phyloP scores from a whole-genome alignment of 2,888 invertebrate species.

The Deroplatys truncata region DNA sequence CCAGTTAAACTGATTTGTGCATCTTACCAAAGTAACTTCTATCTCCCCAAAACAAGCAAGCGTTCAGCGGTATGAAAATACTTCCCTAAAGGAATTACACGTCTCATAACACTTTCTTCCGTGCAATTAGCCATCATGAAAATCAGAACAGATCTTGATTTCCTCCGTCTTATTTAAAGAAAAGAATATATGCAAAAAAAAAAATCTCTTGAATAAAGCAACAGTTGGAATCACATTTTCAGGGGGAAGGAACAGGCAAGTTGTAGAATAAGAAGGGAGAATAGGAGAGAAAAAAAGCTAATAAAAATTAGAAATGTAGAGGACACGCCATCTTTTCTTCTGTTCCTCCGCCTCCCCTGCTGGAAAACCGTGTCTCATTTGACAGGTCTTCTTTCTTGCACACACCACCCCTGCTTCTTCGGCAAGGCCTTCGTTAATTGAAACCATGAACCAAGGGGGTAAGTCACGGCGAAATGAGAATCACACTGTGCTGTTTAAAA shows the following conservation, averaged over 20 bases:
- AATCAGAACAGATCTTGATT: neutral
- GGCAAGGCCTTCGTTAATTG: slow-evolving; percentile 8
- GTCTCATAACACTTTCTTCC: neutral
- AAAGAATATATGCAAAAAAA: neutral
- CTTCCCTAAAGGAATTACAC: neutral
- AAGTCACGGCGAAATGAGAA: neutral
- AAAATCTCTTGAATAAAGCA: slow-evolving; percentile 7
- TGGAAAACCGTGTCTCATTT: slow-evolving; percentile 21
- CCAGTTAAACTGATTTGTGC: neutral
- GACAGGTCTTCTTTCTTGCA: slow-evolving; percentile 19
- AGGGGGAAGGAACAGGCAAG: neutral
- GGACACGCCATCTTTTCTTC: neutral
- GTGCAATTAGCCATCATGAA: slow-evolving; percentile 4
- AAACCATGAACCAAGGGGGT: neutral
- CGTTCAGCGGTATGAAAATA: neutral
- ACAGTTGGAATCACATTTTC: slow-evolving; percentile 22
- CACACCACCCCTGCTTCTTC: neutral
- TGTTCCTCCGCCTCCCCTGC: neutral
- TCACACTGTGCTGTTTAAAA: neutral
- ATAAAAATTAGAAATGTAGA: slow-evolving; percentile 20
- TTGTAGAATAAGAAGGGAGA: neutral
- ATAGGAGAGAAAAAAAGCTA: neutral
- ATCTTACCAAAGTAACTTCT: neutral
- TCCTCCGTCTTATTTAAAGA: neutral
- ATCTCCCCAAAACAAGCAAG: neutral